Conservation (phyloP, 1,140 invertebrate genomes). For the Drosophila sucinea region DNA sequence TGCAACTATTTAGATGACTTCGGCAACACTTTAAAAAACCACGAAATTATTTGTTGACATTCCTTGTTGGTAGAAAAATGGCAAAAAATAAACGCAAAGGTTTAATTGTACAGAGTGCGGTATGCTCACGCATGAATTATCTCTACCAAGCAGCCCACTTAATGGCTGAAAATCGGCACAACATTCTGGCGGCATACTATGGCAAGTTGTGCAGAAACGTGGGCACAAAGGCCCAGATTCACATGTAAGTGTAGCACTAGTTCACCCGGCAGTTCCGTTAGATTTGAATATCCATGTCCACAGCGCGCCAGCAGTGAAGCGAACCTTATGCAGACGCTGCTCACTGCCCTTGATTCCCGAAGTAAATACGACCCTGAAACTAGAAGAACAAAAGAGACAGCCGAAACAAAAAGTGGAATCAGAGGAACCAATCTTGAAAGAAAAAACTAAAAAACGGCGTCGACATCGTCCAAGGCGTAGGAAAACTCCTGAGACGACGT, state of each 20-base stretch:
- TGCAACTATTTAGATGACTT: not conserved
- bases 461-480: constrained; percentile 26
- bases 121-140: constrained; percentile 62
- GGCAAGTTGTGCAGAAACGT: constrained; percentile 68
- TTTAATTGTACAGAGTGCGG: constrained; percentile 38
- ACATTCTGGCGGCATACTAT: constrained; percentile 59
- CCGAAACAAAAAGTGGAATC: not conserved
- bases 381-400: not conserved
- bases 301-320: constrained; percentile 63
- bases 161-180: constrained; percentile 50
- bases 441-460: constrained; percentile 22
- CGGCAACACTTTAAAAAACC: constrained; percentile 1
- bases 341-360: constrained; percentile 59
- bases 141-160: constrained; percentile 65
- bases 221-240: constrained; percentile 57
- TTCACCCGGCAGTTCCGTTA: not conserved
- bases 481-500: not conserved
- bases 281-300: not conserved
- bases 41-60: not conserved
- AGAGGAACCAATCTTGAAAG: not conserved
- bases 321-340: constrained; percentile 58
- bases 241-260: constrained; percentile 50
- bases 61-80: constrained; percentile 22
- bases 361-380: constrained; percentile 45
- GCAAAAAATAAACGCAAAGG: constrained; percentile 55